phyloP scores from a whole-genome alignment of 2,113 vertebrate species.

The Parotia lawesii region DNA sequence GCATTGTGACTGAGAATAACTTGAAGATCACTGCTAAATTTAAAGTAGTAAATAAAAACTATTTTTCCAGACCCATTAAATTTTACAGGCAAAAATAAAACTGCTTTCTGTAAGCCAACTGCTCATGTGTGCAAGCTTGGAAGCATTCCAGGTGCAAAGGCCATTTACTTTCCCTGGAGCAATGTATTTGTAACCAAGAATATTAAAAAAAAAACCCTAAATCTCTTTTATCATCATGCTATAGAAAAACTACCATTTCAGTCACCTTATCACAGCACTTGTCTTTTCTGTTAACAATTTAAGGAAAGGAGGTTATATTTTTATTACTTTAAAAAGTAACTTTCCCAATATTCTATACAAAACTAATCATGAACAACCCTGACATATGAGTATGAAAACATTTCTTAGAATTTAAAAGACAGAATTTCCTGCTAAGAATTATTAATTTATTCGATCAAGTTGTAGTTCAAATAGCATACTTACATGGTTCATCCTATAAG shows the following conservation, averaged over 20 bases:
- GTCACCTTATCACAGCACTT: neutral
- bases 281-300: neutral
- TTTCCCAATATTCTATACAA: neutral
- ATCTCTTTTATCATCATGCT: neutral
- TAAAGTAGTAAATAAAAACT: neutral
- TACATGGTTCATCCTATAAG: constrained; percentile 99
- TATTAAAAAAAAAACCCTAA: neutral
- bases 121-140: neutral
- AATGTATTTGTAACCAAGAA: neutral
- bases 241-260: neutral
- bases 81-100: constrained; percentile 10
- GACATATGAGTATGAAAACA: neutral
- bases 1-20: neutral
- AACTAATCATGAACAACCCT: neutral
- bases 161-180: neutral
- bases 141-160: neutral
- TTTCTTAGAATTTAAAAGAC: neutral
- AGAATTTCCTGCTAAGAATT: neutral
- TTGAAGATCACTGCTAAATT: neutral
- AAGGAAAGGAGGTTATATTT: neutral
- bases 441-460: neutral
- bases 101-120: neutral
- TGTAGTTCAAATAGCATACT: constrained; percentile 69
- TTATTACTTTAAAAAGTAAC: neutral
- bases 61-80: neutral